Conservation (phyloP, 2,888 invertebrate species). For the Agrilus cyanescens region DNA sequence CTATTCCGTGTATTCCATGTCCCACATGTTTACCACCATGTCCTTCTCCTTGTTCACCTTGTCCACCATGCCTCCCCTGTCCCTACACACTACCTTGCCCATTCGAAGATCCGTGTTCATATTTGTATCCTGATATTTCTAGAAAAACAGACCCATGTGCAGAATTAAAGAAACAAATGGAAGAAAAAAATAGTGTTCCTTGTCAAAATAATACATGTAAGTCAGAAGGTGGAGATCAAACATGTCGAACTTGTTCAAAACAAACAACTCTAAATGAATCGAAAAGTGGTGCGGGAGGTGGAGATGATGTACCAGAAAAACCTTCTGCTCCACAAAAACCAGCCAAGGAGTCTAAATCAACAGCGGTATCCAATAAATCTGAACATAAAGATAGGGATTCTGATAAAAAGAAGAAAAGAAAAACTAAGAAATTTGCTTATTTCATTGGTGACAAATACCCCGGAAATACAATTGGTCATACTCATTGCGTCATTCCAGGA, state of each 20-base stretch:
- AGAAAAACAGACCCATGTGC: too few species aligned
- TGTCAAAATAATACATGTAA: conserved; percentile 9
- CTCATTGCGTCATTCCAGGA: conserved; percentile 39
- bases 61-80: neutral
- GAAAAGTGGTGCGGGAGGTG: conserved; percentile 1
- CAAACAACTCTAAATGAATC: neutral
- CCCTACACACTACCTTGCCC: conserved; percentile 1
- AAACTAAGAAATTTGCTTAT: conserved; percentile 38
- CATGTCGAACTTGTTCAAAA: conserved; percentile 7
- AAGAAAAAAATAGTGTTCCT: neutral
- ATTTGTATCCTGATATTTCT: too few species aligned
- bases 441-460: conserved; percentile 43
- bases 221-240: conserved; percentile 8
- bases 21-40: neutral
- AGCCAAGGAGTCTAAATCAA: neutral
- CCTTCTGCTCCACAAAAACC: neutral
- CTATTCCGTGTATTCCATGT: neutral
- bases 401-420: conserved; percentile 17
- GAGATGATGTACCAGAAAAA: conserved; percentile 2
- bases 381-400: neutral
- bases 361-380: conserved; percentile 1
- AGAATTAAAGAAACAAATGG: too few species aligned
- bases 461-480: conserved; percentile 43
- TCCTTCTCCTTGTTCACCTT: conserved; percentile 1
- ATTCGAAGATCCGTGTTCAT: neutral